Conservation (phyloP, 2,888 invertebrate species). For the Alloplasta piceator region DNA sequence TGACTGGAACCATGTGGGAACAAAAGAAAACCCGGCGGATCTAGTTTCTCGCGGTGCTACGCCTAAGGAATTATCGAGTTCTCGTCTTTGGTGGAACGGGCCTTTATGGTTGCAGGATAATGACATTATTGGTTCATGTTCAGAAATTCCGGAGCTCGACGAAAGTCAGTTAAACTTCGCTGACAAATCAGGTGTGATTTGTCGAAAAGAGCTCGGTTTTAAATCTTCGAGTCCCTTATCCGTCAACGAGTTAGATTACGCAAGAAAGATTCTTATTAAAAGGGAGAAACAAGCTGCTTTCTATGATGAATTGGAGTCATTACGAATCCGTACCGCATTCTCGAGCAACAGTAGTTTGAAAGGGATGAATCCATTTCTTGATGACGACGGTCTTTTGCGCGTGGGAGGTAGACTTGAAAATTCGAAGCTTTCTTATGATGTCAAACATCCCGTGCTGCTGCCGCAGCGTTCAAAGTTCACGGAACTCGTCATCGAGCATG, state of each 20-base stretch:
- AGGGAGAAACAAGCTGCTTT: slow-evolving; percentile 32
- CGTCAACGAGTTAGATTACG: slow-evolving; percentile 28
- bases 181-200: slow-evolving; percentile 1
- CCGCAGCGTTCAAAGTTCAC: neutral
- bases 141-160: neutral
- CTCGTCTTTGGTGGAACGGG: too few species aligned
- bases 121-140: neutral
- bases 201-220: neutral
- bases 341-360: slow-evolving; percentile 12
- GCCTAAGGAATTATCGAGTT: too few species aligned
- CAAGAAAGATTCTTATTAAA: slow-evolving; percentile 14
- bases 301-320: slow-evolving; percentile 6
- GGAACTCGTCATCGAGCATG: slow-evolving; percentile 11
- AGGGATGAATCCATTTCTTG: neutral
- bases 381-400: slow-evolving; percentile 36
- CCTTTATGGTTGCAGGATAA: neutral
- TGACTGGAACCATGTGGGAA: too few species aligned
- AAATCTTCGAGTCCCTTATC: slow-evolving; percentile 25
- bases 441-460: slow-evolving; percentile 7
- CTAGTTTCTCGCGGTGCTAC: too few species aligned
- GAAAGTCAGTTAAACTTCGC: slow-evolving; percentile 19
- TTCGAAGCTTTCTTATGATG: slow-evolving; percentile 46
- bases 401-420: slow-evolving; percentile 44
- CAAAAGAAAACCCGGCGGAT: too few species aligned
- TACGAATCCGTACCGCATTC: neutral